Percentiles rank a stretch among this genome's conserved stretches.
phyloP scores from a whole-genome alignment of 1,140 invertebrate genomes.

The Drosophila gunungcola region DNA sequence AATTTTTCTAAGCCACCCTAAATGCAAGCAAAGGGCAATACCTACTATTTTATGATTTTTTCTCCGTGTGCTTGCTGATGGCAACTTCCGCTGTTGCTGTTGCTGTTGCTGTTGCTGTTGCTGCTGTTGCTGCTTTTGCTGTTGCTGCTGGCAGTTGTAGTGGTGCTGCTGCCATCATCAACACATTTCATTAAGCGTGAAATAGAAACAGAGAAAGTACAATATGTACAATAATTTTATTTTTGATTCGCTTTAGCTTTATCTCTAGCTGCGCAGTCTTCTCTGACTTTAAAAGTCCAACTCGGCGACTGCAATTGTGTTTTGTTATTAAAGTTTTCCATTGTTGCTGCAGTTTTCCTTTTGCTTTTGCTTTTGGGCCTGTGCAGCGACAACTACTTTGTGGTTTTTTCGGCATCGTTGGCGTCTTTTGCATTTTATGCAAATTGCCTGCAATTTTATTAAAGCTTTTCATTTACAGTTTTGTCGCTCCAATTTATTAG shows the following conservation, averaged over 20 bases:
- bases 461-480: conserved; percentile 76
- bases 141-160: conserved; percentile 18
- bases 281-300: conserved; percentile 5
- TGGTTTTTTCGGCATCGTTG: conserved; percentile 58
- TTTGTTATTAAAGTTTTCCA: conserved; percentile 73
- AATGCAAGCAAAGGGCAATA: too few species aligned
- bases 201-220: conserved; percentile 84
- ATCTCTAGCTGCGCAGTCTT: conserved; percentile 45
- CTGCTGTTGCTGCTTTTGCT: conserved; percentile 46
- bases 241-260: conserved; percentile 54
- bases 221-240: conserved; percentile 74
- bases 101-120: conserved; percentile 49
- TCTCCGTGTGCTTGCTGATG: conserved; percentile 60
- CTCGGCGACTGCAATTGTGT: conserved; percentile 56
- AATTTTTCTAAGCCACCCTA: too few species aligned
- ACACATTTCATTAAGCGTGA: conserved; percentile 84
- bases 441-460: conserved; percentile 75
- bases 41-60: background rate
- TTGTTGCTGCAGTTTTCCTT: conserved; percentile 72
- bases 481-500: conserved; percentile 76
- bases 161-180: conserved; percentile 68
- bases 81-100: conserved; percentile 70
- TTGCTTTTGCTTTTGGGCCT: conserved; percentile 47
- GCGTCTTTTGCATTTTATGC: conserved; percentile 65
- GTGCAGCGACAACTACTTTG: conserved; percentile 58